Percentiles rank a stretch among this genome's conserved stretches.
Evolutionary conservation across 2,888 invertebrate genomes (phyloP).

Genomic region (Eilema sororculum): DNA sequence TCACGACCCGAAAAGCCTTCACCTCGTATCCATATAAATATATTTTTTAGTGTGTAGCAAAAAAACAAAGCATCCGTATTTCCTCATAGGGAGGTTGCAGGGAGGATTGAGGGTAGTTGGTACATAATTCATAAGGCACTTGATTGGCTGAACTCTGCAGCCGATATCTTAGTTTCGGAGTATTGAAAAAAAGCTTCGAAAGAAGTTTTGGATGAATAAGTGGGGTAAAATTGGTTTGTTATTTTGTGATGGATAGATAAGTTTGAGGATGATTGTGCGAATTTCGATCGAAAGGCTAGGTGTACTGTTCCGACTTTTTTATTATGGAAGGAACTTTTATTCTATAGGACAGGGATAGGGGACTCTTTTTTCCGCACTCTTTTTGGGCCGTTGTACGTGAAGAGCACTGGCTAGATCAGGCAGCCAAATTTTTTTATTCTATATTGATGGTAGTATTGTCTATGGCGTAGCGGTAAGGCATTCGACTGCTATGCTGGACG

Average conservation of each 20-base stretch:
- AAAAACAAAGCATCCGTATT: conserved; percentile 45
- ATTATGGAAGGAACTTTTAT: too few relatives aligned
- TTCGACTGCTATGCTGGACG: too few relatives aligned
- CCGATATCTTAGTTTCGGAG: conserved; percentile 33
- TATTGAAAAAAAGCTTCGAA: conserved; percentile 33
- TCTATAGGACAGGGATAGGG: too few relatives aligned
- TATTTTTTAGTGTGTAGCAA: conserved; percentile 20
- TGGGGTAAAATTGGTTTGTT: conserved; percentile 6
- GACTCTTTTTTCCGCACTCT: too few relatives aligned
- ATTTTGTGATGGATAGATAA: background rate
- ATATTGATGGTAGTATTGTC: too few relatives aligned
- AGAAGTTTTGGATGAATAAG: conserved; percentile 21
- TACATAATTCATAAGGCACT: conserved; percentile 54
- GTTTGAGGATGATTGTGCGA: background rate
- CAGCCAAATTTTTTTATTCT: too few relatives aligned
- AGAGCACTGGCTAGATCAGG: too few relatives aligned
- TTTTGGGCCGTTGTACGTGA: too few relatives aligned
- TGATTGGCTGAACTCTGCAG: conserved; percentile 38
- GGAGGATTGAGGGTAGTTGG: conserved; percentile 33
- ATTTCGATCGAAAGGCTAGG: too few relatives aligned
- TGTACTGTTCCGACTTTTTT: too few relatives aligned
- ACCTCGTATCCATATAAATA: conserved; percentile 15
- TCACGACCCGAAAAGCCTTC: conserved; percentile 11
- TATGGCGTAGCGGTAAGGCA: too few relatives aligned
- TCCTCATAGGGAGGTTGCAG: conserved; percentile 21